Percentiles rank a stretch among this genome's conserved stretches.
Conservation (phyloP, 2,797 vertebrate genomes). For the Fistularia tabacaria region DNA sequence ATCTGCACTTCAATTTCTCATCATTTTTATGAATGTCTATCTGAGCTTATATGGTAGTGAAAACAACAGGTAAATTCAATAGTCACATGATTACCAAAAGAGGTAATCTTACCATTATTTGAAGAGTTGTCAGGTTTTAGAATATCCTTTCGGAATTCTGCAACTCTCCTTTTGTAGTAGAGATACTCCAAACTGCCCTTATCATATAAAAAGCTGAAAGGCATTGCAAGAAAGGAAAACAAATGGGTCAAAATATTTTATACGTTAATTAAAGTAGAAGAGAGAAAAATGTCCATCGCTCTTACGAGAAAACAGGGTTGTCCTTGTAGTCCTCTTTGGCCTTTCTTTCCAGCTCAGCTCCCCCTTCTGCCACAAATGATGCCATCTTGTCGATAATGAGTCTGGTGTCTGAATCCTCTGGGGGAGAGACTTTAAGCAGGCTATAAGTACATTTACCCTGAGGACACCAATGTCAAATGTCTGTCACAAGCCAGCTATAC, state of each 20-base stretch:
- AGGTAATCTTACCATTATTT: constrained; percentile 55
- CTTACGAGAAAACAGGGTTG: constrained; percentile 91
- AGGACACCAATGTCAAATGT: constrained; percentile 78
- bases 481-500: constrained; percentile 76
- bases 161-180: constrained; percentile 94
- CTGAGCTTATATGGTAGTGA: constrained; percentile 1
- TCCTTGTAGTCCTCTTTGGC: constrained; percentile 94
- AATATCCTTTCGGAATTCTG: constrained; percentile 79
- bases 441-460: constrained; percentile 92
- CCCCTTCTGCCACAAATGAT: constrained; percentile 92
- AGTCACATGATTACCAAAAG: not conserved
- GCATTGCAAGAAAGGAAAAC: constrained; percentile 13
- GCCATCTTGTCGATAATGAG: constrained; percentile 96
- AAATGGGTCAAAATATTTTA: not conserved
- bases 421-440: constrained; percentile 99
- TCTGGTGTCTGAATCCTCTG: constrained; percentile 92
- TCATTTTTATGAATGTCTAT: too few species aligned
- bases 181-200: constrained; percentile 90
- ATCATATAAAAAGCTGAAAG: constrained; percentile 88
- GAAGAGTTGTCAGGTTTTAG: constrained; percentile 62
- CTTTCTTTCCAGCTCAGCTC: constrained; percentile 88
- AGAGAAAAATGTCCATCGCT: constrained; percentile 7
- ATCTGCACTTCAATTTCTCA: too few species aligned
- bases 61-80: not conserved
- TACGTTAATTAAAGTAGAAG: not conserved